Base-by-base conservation (phyloP, 1,140 invertebrate species). In the Aphaenogaster floridana region DNA sequence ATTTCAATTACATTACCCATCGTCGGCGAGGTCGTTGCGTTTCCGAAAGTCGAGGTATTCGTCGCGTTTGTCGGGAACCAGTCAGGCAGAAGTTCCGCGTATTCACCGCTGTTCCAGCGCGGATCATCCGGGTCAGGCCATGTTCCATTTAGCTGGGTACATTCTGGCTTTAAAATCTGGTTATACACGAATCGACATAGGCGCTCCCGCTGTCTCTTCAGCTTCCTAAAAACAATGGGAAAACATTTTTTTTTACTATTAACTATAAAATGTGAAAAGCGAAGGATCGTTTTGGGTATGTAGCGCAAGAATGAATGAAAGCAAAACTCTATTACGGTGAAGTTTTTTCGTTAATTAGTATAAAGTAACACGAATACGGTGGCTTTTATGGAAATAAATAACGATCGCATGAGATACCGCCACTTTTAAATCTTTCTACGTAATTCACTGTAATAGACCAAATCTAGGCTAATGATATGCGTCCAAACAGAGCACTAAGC, bases 171-270 rank as follows among this genome's bases (percentile, higher is more conserved):
- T 57, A 97, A 93, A 81, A 97, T 94, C 72, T 96, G 96, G 92
- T 96, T 96, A 94, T 96, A 97, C 85, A 97, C 95, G 76, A 96
- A 96, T 81, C 97, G 96, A 94, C 97, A 97, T 34, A 97, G 94
- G 81, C 96, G 96, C 90, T 97, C 97, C 13, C 96, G 96, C 92
- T 97, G 96, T 91, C 96, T 96, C 80, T 96, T 96, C 68, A 96
- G 94, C 94, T 97, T 97, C 97, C 97, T 97, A 94, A 15, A 95
- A 52, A 88, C 28, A 78, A 86, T 57, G 21, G 13, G 0, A 28
- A 45, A 28, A 15, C 7, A 36, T 36, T 72, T 80, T 74, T 68
- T 86, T 81, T 69, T 80, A 39, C n/a, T 15, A 34, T 13, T 13
- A 39, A 54, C 0, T 45, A 3, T 39, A 13, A 28, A 64, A 78